Base-by-base conservation (phyloP, 2,888 invertebrate genomes). In the Chrysotoxum bicinctum region DNA sequence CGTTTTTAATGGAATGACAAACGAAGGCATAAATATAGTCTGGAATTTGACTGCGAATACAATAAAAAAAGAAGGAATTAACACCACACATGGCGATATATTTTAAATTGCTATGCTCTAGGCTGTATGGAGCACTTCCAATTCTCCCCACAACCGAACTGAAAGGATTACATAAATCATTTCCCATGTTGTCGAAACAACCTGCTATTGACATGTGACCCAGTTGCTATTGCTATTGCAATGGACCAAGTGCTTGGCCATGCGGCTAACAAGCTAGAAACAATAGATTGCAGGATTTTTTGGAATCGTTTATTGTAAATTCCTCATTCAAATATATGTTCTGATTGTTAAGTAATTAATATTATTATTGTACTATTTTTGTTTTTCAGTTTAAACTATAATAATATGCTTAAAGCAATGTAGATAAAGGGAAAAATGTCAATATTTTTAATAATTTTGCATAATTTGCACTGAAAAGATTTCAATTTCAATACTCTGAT, bases 181-280 rank as follows among this genome's bases (percentile, higher is more conserved):
- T 81, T 73, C 68, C 68, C 76, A 73, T 77, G 81, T 77, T 85
- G 76, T 77, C 85, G 85, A 85, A 85, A 85, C 81, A 81, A 62
- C 76, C 85, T 86, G 86, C 62, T 86, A 83, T 87, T 86, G 82
- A 86, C 86, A 83, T 86, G 68, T 87, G 87, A 87, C 87, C 87
- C 70, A 83, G 79, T 87, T 87, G 69, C 76, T 52, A 74, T 87
- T 87, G 69, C 76, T 52, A 74, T n/a, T 80, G 70, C 73, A 69
- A 64, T 73, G 69, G 21, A 73, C 73, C 60, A 77, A 62, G 81
- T 81, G 76, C 52, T 73, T 81, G 76, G 68, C 76, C 81, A 77
- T 77, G 85, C 76, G 50, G 69, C 76, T 81, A 81, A 81, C 85
- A 85, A 81, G 76, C 81, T 62, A 62, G 56, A 80, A 77, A 85